Conservation (phyloP, 2,113 vertebrate species). For the Erinaceus europaeus region DNA sequence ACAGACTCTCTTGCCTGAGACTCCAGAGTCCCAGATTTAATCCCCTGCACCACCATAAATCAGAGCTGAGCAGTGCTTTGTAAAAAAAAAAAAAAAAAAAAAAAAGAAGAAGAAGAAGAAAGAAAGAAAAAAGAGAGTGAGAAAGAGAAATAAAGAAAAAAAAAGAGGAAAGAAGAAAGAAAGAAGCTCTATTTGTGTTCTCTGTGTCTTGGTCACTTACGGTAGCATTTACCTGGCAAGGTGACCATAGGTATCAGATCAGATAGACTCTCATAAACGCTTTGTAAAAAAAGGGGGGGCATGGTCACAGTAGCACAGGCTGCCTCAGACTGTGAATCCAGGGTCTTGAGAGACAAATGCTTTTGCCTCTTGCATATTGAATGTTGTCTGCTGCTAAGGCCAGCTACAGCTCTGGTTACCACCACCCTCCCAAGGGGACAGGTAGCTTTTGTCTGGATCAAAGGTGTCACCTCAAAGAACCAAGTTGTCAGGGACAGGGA, state of each 20-base stretch:
- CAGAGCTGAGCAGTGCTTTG: too few species aligned
- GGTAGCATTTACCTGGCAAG: neutral
- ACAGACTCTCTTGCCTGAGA: too few species aligned
- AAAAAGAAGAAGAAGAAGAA: too few species aligned
- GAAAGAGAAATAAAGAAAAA: too few species aligned
- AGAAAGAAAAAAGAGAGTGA: too few species aligned
- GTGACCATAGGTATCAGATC: neutral
- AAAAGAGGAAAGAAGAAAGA: too few species aligned
- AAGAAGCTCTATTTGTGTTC: too few species aligned
- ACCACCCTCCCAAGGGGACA: neutral
- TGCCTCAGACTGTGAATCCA: fast-evolving
- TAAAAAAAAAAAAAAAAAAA: too few species aligned
- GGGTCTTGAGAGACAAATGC: neutral
- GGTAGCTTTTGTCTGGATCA: neutral
- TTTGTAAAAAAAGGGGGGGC: neutral
- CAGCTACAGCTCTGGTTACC: neutral
- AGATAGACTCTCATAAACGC: neutral
- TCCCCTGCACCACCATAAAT: too few species aligned
- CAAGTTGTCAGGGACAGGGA: neutral
- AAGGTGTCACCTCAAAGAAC: neutral
- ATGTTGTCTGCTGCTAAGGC: neutral
- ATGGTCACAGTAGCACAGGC: too few species aligned
- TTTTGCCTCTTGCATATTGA: neutral
- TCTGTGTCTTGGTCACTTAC: too few species aligned
- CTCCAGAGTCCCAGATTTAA: too few species aligned